Percentiles rank a stretch among this genome's conserved stretches.
phyloP scores from a whole-genome alignment of 2,888 invertebrate species.

The Ormia ochracea region DNA sequence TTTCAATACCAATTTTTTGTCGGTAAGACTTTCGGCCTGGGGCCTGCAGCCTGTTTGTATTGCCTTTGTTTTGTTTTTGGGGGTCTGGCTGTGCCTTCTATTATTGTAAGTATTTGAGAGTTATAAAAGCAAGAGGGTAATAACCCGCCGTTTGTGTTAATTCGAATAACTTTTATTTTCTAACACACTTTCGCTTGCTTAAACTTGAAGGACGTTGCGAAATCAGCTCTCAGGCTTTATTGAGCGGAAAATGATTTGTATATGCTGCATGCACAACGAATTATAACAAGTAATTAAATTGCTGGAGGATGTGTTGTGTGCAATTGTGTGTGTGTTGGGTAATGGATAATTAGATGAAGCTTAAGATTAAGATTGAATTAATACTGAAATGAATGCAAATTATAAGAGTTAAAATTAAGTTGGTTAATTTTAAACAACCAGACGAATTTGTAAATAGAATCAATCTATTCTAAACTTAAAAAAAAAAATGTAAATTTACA shows the following conservation, averaged over 20 bases:
- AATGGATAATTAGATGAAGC: not conserved
- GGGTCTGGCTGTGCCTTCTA: constrained; percentile 4
- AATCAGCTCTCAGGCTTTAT: not conserved
- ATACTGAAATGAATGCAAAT: no score
- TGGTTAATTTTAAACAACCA: no score
- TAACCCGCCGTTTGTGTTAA: constrained; percentile 51
- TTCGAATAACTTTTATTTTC: constrained; percentile 44
- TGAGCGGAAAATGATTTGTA: not conserved
- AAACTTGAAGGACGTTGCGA: not conserved
- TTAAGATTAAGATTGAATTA: no score
- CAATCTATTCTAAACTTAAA: no score
- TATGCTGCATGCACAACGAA: not conserved
- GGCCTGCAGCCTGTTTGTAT: no score
- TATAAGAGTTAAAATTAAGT: no score
- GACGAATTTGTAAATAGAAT: no score
- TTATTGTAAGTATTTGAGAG: constrained; percentile 23
- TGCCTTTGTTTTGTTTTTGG: not conserved
- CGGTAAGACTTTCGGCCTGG: constrained; percentile 12
- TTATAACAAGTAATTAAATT: not conserved
- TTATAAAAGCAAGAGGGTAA: not conserved
- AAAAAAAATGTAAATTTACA: no score
- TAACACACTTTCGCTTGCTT: constrained; percentile 13
- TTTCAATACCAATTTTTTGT: no score
- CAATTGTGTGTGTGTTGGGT: not conserved
- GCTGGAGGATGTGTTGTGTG: not conserved